Percentiles rank a stretch among this genome's conserved stretches.
phyloP scores from a whole-genome alignment of 2,113 vertebrate species.

The Natator depressus region DNA sequence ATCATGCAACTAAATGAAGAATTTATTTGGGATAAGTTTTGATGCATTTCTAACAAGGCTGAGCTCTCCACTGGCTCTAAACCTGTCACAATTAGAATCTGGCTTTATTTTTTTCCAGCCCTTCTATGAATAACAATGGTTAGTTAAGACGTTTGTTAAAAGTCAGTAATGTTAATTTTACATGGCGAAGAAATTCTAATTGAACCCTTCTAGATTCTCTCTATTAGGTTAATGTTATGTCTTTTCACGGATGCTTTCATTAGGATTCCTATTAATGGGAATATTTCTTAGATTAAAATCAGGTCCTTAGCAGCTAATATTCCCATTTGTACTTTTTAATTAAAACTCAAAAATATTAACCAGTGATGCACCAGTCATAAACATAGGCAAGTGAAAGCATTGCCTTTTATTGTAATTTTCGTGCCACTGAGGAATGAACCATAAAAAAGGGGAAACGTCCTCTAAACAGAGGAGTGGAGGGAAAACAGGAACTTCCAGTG shows the following conservation, averaged over 20 bases:
- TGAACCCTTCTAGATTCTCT: slow-evolving; percentile 39
- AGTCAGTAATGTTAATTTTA: slow-evolving; percentile 66
- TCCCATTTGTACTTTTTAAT: slow-evolving; percentile 68
- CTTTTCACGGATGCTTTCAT: slow-evolving; percentile 75
- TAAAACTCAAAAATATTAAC: slow-evolving; percentile 63
- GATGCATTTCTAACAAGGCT: neutral
- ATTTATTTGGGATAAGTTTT: slow-evolving; percentile 11
- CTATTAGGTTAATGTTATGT: slow-evolving; percentile 69
- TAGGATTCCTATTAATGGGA: slow-evolving; percentile 68
- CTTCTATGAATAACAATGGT: slow-evolving; percentile 33
- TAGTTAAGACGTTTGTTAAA: slow-evolving; percentile 21
- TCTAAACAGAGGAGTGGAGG: neutral
- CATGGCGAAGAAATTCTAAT: slow-evolving; percentile 53
- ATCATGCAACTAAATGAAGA: neutral
- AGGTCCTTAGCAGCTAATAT: slow-evolving; percentile 60
- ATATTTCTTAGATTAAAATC: slow-evolving; percentile 67
- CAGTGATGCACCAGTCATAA: neutral
- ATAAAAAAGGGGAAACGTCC: neutral
- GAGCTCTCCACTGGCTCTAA: neutral
- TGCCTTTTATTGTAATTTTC: neutral
- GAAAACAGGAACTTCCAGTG: slow-evolving; percentile 12
- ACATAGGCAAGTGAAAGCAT: neutral
- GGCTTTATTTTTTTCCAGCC: slow-evolving; percentile 22
- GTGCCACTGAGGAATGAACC: neutral
- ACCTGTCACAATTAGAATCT: neutral